Percentiles rank a stretch among this genome's conserved stretches.
phyloP scores from a whole-genome alignment of 2,113 vertebrate genomes.

The Lepisosteus oculatus region DNA sequence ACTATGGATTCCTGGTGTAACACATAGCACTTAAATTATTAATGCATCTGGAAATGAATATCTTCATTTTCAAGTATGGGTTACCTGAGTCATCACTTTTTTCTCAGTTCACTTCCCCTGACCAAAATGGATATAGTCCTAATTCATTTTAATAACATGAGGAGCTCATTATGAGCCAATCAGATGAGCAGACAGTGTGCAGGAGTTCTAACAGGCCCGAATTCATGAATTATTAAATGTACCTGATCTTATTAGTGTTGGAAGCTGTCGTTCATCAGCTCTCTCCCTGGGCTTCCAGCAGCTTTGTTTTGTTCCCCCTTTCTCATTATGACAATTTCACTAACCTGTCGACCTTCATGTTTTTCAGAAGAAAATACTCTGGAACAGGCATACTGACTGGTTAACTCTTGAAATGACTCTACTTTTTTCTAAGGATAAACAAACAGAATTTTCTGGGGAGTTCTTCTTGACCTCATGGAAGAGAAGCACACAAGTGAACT shows the following conservation, averaged over 20 bases:
- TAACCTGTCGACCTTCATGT: conserved; percentile 42
- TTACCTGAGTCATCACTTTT: conserved; percentile 39
- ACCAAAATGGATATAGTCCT: conserved; percentile 27
- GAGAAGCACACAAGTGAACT: too few species aligned
- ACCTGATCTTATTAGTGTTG: conserved; percentile 61
- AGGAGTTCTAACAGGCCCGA: conserved; percentile 48
- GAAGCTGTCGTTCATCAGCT: conserved; percentile 54
- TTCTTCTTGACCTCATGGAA: too few species aligned
- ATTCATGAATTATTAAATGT: conserved; percentile 68
- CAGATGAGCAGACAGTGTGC: conserved; percentile 59
- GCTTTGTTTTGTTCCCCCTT: conserved; percentile 37
- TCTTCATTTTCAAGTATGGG: conserved; percentile 60
- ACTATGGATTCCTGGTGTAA: conserved; percentile 35
- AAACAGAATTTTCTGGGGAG: too few species aligned
- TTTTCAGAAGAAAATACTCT: conserved; percentile 29
- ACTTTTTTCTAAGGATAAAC: too few species aligned
- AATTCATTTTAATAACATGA: conserved; percentile 76
- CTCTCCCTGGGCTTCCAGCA: conserved; percentile 32
- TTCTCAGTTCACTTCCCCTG: conserved; percentile 20
- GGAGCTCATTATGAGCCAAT: conserved; percentile 70
- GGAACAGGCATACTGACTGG: background rate
- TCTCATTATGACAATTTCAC: conserved; percentile 41
- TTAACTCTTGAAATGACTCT: background rate
- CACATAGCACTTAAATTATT: conserved; percentile 59
- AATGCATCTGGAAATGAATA: conserved; percentile 33